Conservation (phyloP, 2,113 vertebrate genomes). For the Trogon surrucura region DNA sequence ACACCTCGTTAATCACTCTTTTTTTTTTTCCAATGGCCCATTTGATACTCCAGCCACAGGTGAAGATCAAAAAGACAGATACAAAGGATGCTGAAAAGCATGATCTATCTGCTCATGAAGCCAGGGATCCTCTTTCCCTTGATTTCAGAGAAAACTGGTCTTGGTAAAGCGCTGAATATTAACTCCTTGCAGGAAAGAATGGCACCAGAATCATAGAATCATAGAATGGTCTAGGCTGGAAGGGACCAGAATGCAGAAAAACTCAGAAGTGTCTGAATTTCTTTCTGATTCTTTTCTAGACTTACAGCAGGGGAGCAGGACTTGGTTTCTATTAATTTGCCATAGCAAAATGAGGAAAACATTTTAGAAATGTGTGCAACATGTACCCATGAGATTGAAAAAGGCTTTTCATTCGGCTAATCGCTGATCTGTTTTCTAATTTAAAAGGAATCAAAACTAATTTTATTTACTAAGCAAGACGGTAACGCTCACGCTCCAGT, state of each 20-base stretch:
- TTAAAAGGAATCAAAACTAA: not conserved
- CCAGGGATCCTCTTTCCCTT: not conserved
- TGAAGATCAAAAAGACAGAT: not conserved
- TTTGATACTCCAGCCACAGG: not conserved
- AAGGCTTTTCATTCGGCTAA: slow-evolving; percentile 10
- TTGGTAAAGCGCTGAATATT: not conserved
- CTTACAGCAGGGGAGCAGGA: not conserved
- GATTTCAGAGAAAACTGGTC: not conserved
- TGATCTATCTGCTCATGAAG: not conserved
- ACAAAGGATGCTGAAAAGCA: not conserved
- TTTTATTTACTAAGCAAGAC: slow-evolving; percentile 1
- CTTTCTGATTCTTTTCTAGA: not conserved
- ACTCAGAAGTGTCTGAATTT: not conserved
- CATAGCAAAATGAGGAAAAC: not conserved
- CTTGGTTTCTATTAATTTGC: not conserved
- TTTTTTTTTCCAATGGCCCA: not conserved
- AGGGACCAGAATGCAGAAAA: not conserved
- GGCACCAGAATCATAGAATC: not conserved
- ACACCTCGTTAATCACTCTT: not conserved
- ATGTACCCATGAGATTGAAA: not conserved
- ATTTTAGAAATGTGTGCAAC: not conserved
- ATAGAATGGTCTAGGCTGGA: no score
- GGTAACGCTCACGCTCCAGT: not conserved
- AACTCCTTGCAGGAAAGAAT: not conserved
- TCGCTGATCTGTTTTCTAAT: slow-evolving; percentile 16